Conservation (phyloP, 2,113 vertebrate genomes). For the Grammomys surdaster region DNA sequence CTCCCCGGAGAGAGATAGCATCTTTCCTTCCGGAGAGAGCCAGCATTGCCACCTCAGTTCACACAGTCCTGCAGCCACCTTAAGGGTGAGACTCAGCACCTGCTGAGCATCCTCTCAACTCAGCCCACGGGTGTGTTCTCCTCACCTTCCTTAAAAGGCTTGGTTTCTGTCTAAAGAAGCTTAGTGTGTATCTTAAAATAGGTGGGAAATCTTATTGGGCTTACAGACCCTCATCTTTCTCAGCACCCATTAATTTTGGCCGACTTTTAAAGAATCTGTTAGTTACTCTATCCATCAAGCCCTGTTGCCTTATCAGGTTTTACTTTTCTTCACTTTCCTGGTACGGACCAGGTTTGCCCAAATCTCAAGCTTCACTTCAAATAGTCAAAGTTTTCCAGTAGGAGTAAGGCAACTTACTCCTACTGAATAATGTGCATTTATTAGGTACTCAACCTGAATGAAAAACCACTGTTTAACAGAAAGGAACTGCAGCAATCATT, state of each 20-base stretch:
- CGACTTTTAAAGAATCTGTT: background rate
- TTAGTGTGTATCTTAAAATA: slow-evolving; percentile 70
- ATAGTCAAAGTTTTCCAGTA: slow-evolving; percentile 3
- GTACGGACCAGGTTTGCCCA: background rate
- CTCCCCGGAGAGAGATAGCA: slow-evolving; percentile 41
- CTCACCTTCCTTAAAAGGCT: slow-evolving; percentile 75
- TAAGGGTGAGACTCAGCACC: slow-evolving; percentile 52
- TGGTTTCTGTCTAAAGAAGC: slow-evolving; percentile 54
- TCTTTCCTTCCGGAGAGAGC: slow-evolving; percentile 62
- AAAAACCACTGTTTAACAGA: background rate
- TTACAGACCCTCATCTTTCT: slow-evolving; percentile 50
- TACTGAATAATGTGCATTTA: background rate
- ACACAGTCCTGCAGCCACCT: slow-evolving; percentile 59
- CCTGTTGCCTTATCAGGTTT: slow-evolving; percentile 19
- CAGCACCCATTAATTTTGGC: background rate
- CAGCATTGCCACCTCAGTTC: slow-evolving; percentile 57
- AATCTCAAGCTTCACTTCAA: slow-evolving; percentile 37
- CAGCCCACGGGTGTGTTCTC: slow-evolving; percentile 62
- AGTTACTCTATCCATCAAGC: slow-evolving; percentile 1
- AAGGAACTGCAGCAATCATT: background rate
- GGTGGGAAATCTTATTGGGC: slow-evolving; percentile 28
- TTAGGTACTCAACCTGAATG: background rate
- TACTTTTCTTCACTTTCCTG: slow-evolving; percentile 18
- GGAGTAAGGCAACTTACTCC: background rate
- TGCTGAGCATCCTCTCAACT: slow-evolving; percentile 51